These are phyloP conservation scores for Barbus barbus DNA, from an alignment of 2,113 vertebrate species.

Conservation along the genomic window DNA sequence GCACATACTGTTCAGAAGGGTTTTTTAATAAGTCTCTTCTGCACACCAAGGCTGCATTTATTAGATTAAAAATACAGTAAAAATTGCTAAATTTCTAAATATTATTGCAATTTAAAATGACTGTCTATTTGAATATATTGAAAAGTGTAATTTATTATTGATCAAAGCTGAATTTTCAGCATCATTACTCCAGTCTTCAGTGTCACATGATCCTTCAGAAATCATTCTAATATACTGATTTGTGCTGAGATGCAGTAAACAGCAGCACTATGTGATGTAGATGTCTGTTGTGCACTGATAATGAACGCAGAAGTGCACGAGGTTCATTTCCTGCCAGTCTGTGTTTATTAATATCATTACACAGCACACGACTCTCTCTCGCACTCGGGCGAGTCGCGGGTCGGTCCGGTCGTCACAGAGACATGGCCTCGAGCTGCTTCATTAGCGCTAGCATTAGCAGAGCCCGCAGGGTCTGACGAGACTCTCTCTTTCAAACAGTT, in stretches of 20 bases:
- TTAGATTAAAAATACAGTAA: background rate
- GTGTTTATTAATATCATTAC: background rate
- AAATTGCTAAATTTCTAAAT: background rate
- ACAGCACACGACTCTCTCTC: background rate
- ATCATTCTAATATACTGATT: background rate
- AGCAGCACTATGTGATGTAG: background rate
- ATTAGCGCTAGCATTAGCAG: too few species aligned
- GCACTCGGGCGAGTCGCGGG: background rate
- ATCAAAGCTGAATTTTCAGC: background rate
- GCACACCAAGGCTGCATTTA: too few species aligned
- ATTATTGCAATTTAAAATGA: background rate
- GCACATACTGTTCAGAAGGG: background rate
- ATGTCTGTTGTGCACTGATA: background rate
- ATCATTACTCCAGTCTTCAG: background rate
- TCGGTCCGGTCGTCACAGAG: slow-evolving; percentile 11
- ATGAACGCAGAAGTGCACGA: background rate
- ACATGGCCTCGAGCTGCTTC: too few species aligned
- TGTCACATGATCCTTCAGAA: background rate
- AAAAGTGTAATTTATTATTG: background rate
- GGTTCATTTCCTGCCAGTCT: background rate
- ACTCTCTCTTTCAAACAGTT: too few species aligned
- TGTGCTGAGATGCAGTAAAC: background rate
- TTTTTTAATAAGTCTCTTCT: too few species aligned
- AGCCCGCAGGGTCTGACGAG: too few species aligned
- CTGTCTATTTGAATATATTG: background rate